Conservation (phyloP, 2,797 vertebrate species). For the Sebastes ruberrimus region DNA sequence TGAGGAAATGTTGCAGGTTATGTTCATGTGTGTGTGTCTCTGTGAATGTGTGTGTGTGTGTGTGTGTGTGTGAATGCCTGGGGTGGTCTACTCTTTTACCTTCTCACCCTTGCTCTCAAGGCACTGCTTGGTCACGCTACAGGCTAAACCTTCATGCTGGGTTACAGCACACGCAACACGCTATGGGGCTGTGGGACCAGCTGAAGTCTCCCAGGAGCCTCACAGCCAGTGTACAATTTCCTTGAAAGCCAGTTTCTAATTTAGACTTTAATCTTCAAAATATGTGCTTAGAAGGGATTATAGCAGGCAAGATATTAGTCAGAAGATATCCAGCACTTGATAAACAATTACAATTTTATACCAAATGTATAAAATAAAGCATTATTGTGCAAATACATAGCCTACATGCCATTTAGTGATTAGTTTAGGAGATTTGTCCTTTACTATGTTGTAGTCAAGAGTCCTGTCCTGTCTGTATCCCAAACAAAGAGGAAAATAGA, state of each 20-base stretch:
- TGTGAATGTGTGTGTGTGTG: neutral
- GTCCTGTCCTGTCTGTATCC: neutral
- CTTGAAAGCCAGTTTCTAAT: neutral
- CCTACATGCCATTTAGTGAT: neutral
- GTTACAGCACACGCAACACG: conserved; percentile 45
- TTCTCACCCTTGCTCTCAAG: conserved; percentile 47
- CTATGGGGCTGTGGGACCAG: conserved; percentile 44
- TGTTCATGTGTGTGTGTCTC: neutral
- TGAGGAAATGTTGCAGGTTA: no score
- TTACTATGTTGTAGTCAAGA: neutral
- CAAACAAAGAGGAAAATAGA: neutral
- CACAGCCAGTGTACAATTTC: neutral
- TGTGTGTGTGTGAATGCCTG: neutral
- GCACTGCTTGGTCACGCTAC: conserved; percentile 49
- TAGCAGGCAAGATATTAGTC: neutral
- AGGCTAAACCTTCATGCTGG: conserved; percentile 48
- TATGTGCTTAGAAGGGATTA: neutral
- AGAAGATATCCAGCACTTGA: neutral
- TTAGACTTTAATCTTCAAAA: neutral
- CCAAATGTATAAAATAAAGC: neutral
- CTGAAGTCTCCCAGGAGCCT: conserved; percentile 1
- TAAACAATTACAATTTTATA: neutral
- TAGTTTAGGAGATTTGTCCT: neutral
- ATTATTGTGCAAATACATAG: neutral
- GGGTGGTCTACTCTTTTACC: conserved; percentile 31